A percentile compares a stretch with the other conserved stretches of the same genome.
Evolutionary conservation across 2,888 invertebrate species (phyloP).

Genomic region (Cremastobaeus sp.): DNA sequence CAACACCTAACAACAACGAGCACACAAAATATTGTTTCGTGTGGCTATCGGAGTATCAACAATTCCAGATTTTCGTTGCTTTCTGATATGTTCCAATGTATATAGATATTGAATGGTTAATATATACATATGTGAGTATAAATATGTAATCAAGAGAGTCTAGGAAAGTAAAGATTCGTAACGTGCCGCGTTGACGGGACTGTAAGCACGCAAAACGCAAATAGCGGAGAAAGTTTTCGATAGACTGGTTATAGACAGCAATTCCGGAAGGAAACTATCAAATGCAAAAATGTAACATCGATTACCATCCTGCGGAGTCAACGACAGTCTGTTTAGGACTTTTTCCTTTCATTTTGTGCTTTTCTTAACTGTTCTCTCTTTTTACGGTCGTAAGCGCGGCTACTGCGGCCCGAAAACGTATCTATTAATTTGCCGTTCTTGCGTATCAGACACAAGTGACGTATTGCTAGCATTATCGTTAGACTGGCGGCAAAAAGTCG

Average conservation of each 20-base stretch:
- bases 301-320: conserved; percentile 38
- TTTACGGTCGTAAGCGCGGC: conserved; percentile 14
- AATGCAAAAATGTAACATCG: conserved; percentile 42
- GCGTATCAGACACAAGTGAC: not conserved
- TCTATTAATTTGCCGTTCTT: conserved; percentile 15
- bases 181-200: conserved; percentile 32
- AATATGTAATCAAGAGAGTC: not conserved
- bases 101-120: no score
- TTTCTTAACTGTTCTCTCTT: conserved; percentile 36
- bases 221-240: conserved; percentile 34
- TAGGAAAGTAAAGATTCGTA: conserved; percentile 29
- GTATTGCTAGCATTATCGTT: not conserved
- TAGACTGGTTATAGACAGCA: conserved; percentile 36
- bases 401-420: conserved; percentile 32
- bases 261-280: conserved; percentile 23
- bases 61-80: no score
- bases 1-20: conserved; percentile 60
- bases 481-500: conserved; percentile 5
- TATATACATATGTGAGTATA: conserved; percentile 7
- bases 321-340: conserved; percentile 41
- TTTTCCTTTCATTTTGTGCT: conserved; percentile 21
- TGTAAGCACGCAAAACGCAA: conserved; percentile 43
- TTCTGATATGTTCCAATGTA: no score
- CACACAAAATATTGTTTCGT: conserved; percentile 52
- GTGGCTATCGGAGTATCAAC: conserved; percentile 21